These are phyloP conservation scores for Tyto alba DNA, from an alignment of 2,113 vertebrate genomes.

Conservation along the genomic window DNA sequence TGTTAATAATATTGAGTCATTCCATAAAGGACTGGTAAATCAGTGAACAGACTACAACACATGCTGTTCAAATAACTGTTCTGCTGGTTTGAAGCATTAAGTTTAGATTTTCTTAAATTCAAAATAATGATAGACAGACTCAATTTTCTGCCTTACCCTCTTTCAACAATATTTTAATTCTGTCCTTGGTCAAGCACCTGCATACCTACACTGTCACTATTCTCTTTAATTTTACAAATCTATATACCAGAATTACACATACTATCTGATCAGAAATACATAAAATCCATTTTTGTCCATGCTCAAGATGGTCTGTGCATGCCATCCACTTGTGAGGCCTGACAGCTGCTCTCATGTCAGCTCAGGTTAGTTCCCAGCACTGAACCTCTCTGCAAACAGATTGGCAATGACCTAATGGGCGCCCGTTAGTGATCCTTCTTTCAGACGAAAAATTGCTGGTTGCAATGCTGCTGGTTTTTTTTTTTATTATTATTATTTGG, in stretches of 20 bases:
- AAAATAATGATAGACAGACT: not conserved
- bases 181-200: not conserved
- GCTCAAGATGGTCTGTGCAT: rapidly evolving
- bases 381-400: not conserved
- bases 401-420: not conserved
- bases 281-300: rapidly evolving
- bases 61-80: not conserved
- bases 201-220: not conserved
- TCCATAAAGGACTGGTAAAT: not conserved
- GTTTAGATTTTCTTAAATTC: not conserved
- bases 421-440: not conserved
- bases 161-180: not conserved
- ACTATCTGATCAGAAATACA: not conserved
- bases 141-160: not conserved
- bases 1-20: not conserved
- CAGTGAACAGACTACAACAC: not conserved
- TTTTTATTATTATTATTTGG: not conserved
- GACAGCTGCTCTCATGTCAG: not conserved
- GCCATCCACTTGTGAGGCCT: not conserved
- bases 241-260: not conserved
- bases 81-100: not conserved
- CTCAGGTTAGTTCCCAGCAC: not conserved
- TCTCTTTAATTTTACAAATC: not conserved
- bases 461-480: not conserved
- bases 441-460: not conserved